Conservation (phyloP, 2,113 vertebrate genomes). For the Vanacampus margaritifer region DNA sequence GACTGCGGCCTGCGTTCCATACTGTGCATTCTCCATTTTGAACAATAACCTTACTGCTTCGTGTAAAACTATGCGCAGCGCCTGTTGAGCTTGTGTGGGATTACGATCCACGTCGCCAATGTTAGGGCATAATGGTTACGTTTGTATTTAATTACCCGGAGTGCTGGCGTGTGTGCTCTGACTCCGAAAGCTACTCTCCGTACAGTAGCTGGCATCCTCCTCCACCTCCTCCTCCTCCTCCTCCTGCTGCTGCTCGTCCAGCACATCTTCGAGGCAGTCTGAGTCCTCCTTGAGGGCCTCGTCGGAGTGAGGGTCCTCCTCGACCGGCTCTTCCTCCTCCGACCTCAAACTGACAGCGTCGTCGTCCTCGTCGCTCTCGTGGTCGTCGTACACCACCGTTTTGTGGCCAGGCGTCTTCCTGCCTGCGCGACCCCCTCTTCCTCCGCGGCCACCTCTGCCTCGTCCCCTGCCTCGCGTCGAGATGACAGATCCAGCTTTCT, state of each 20-base stretch:
- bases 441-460: conserved; percentile 77
- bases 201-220: conserved; percentile 91
- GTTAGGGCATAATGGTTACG: background rate
- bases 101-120: background rate
- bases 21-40: conserved; percentile 90
- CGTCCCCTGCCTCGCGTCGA: conserved; percentile 80
- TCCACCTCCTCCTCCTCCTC: conserved; percentile 57
- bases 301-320: conserved; percentile 82
- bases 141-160: conserved; percentile 76
- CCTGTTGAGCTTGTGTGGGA: background rate
- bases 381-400: conserved; percentile 94
- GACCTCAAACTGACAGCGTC: conserved; percentile 81
- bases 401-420: conserved; percentile 72
- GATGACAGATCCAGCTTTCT: conserved; percentile 35
- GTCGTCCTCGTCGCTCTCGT: conserved; percentile 87
- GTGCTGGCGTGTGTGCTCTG: conserved; percentile 95
- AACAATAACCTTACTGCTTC: conserved; percentile 79
- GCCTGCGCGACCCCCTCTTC: conserved; percentile 82
- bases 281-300: conserved; percentile 84
- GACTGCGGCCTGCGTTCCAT: conserved; percentile 62
- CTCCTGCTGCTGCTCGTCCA: conserved; percentile 74
- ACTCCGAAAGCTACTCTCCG: conserved; percentile 96
- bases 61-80: conserved; percentile 21
- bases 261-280: conserved; percentile 80
- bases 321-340: conserved; percentile 84